Percentiles rank a stretch among this genome's conserved stretches.
These are phyloP conservation scores for Rambutsinella grinnellia DNA, from an alignment of 2,888 invertebrate genomes.

Conservation along the genomic window DNA sequence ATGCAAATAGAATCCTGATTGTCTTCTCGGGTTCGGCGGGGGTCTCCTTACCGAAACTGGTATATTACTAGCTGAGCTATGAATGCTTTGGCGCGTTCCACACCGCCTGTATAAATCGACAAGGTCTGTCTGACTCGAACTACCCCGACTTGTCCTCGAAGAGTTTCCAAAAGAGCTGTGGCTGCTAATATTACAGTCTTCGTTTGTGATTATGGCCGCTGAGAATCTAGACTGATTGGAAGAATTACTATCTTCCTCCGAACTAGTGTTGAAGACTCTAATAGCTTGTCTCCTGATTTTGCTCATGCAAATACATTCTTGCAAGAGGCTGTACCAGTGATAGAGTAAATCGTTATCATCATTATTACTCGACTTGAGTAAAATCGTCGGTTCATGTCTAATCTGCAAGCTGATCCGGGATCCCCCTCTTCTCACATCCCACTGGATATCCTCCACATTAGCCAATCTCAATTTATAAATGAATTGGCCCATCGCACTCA, in stretches of 20 bases:
- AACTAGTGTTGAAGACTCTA: constrained; percentile 71
- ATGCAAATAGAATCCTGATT: constrained; percentile 17
- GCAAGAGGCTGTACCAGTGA: constrained; percentile 77
- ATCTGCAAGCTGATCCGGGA: constrained; percentile 74
- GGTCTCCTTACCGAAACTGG: background rate
- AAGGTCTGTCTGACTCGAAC: constrained; percentile 39
- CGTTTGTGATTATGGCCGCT: constrained; percentile 1
- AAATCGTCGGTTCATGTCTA: constrained; percentile 69
- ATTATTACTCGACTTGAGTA: constrained; percentile 69
- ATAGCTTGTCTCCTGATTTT: constrained; percentile 76
- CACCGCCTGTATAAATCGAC: constrained; percentile 31
- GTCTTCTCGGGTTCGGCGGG: background rate
- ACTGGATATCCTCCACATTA: constrained; percentile 77
- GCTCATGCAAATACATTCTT: constrained; percentile 77
- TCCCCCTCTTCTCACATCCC: constrained; percentile 77
- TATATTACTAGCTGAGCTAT: background rate
- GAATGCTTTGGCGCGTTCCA: background rate
- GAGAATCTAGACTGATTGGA: constrained; percentile 5
- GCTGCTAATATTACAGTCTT: constrained; percentile 6
- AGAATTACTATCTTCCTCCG: constrained; percentile 45
- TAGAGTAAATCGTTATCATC: constrained; percentile 72
- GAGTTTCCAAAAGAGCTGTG: constrained; percentile 28
- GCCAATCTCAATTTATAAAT: constrained; percentile 77
- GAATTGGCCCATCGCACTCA: constrained; percentile 78
- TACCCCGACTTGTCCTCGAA: constrained; percentile 22